Percentiles rank a stretch among this genome's conserved stretches.
Evolutionary conservation across 1,140 invertebrate species (phyloP).

Genomic region (Drosophila hydei): DNA sequence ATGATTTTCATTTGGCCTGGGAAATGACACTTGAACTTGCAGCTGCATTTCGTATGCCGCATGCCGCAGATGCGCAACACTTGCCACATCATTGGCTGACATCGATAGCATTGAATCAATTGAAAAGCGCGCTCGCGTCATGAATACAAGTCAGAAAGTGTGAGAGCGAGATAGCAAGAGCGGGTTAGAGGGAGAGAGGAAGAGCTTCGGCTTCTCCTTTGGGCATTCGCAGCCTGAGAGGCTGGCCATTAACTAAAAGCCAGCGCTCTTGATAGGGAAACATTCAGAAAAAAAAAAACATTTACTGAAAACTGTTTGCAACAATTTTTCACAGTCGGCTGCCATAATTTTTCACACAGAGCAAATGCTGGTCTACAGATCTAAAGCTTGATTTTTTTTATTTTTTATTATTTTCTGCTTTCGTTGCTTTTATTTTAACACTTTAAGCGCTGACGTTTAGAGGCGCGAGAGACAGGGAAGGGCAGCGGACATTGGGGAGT

Average conservation of each 20-base stretch:
- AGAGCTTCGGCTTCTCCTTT: slow-evolving; percentile 2
- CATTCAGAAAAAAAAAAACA: slow-evolving; percentile 49
- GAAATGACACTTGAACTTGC: slow-evolving; percentile 51
- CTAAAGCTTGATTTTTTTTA: slow-evolving; percentile 31
- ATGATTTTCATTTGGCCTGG: slow-evolving; percentile 38
- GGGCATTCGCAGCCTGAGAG: slow-evolving; percentile 27
- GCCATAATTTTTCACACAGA: slow-evolving; percentile 79
- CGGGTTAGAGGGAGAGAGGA: not conserved
- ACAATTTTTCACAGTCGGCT: slow-evolving; percentile 81
- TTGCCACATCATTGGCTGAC: slow-evolving; percentile 52
- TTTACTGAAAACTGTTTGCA: slow-evolving; percentile 80
- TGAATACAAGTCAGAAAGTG: not conserved
- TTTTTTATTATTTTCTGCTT: slow-evolving; percentile 17
- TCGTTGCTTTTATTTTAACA: slow-evolving; percentile 75
- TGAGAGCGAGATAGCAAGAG: not conserved
- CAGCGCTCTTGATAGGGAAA: slow-evolving; percentile 50
- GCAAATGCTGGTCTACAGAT: slow-evolving; percentile 37
- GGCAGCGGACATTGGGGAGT: slow-evolving; percentile 10
- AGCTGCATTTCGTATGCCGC: slow-evolving; percentile 20
- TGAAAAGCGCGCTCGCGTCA: slow-evolving; percentile 22
- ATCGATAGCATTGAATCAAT: slow-evolving; percentile 67
- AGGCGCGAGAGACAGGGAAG: slow-evolving; percentile 4
- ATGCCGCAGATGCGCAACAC: slow-evolving; percentile 47
- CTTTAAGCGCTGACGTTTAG: slow-evolving; percentile 74
- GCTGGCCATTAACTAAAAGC: slow-evolving; percentile 70